Percentiles rank a stretch among this genome's conserved stretches.
These are phyloP conservation scores for Onychomys leucogaster DNA, from an alignment of 2,797 vertebrate genomes.

Conservation along the genomic window DNA sequence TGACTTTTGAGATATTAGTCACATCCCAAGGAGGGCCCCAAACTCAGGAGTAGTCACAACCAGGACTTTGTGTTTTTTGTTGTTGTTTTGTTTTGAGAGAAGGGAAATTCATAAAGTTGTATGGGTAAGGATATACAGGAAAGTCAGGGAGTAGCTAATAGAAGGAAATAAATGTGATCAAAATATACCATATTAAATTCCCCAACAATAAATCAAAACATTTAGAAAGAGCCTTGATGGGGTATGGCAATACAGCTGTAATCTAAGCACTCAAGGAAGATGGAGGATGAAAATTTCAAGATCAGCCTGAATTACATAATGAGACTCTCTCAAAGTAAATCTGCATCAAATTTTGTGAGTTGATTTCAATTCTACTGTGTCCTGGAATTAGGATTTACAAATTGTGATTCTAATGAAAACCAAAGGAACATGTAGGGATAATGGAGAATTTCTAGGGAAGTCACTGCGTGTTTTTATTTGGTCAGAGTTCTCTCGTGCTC, in stretches of 20 bases:
- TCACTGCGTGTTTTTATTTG: neutral
- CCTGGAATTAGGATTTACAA: slow-evolving; percentile 24
- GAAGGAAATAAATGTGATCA: neutral
- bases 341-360: neutral
- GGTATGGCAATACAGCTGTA: neutral
- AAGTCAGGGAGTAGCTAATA: neutral
- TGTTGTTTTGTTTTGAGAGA: neutral
- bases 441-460: neutral
- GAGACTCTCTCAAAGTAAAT: neutral
- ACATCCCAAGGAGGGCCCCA: too few relatives aligned
- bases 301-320: neutral
- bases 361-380: slow-evolving; percentile 32
- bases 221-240: neutral
- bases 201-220: neutral
- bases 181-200: neutral
- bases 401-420: slow-evolving; percentile 16
- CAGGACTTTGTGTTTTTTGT: neutral
- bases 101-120: neutral
- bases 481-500: neutral
- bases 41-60: too few relatives aligned
- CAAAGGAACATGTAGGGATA: neutral
- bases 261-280: neutral
- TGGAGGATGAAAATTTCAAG: neutral
- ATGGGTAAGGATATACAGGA: neutral
- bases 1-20: neutral